Base-by-base conservation (phyloP, 2,113 vertebrate genomes). In the Atlantisia rogersi region DNA sequence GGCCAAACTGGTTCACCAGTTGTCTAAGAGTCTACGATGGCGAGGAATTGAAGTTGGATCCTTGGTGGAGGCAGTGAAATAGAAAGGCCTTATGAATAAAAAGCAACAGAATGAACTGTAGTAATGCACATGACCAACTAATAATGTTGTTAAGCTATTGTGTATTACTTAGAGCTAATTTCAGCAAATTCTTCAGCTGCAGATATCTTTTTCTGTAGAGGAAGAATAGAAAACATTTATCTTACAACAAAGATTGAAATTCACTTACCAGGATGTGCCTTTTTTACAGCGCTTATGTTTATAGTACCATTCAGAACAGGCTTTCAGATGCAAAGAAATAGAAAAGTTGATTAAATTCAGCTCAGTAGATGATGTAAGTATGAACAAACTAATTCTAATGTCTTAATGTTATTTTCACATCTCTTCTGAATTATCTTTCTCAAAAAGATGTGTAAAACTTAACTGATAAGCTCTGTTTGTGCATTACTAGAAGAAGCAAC, bases 391-490 rank as follows among this genome's bases (percentile, higher is more conserved):
- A 56, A 58, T 86, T 15, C 6, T 86, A 67, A 39, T 37, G 9
- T 31, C 35, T 46, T 74, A 29, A 50, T 50, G 12, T 65, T 88
- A 15, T 85, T 94, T 94, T 82, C 55, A 15, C 32, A 40, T 65
- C 24, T 74, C 64, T 85, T 44, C 48, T 87, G 39, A 68, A 40
- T 84, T 89, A 59, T 10, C 4, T 32, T 85, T 53, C 65, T 88
- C 28, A 14, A 46, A 86, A 73, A 69, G 12, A 44, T 69, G 46
- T 69, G 16, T 82, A 74, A 37, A 76, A 44, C 39, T 86, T 88
- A 53, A 48, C 68, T 85, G 24, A 68, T 90, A 68, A 95, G 53
- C 80, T 86, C 53, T 94, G 55, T 90, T 93, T 85, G 32, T 76
- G 44, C 70, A 76, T 44, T 73, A 80, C 50, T 70, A 68, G 58